Base-by-base conservation (phyloP, 1,140 invertebrate genomes). In the Hylyphantes graminicola region DNA sequence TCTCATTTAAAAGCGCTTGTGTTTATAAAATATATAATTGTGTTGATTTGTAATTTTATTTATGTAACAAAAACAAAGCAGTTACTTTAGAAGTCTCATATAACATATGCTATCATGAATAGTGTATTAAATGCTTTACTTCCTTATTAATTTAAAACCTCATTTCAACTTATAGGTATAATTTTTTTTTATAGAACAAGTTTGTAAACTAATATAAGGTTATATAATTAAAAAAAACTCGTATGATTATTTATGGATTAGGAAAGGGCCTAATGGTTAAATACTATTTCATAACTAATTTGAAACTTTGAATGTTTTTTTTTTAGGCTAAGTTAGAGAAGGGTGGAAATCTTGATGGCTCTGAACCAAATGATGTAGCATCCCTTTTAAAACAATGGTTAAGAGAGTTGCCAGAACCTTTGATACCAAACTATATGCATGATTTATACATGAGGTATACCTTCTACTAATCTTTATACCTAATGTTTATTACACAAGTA, bases 321-420 rank as follows among this genome's bases (percentile, higher is more conserved):
- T 91, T 91, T 85, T 86, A 93, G 93, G 89, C 90, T 82, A 89
- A 91, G 57, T 87, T 95, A n/a, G 93, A 95, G 87, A 91, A 90
- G 75, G 94, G 93, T 19, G 92, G 91, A 50, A 90, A 89, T 74
- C 90, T 94, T 50, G 92, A 92, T 48, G 91, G 93, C 21, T 92
- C 93, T 4, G 92, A 95, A 89, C 93, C 94, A 0, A 93, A 95
- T 87, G 95, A 97, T 91, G 92, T 96, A 11, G 94, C 95, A 9
- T 94, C 93, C 90, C 92, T 95, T 64, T 90, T 97, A 12, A 97
- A 96, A 88, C 92, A 93, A 64, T 96, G 96, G 88, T 93, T 96
- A 61, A 90, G 95, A 70, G 93, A 94, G 87, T 89, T 96, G 53
- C 95, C 95, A 8, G 95, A 96, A 86, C 95, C 95, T 4, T 90